These are phyloP conservation scores for Bucco capensis DNA, from an alignment of 2,113 vertebrate species.

Conservation along the genomic window DNA sequence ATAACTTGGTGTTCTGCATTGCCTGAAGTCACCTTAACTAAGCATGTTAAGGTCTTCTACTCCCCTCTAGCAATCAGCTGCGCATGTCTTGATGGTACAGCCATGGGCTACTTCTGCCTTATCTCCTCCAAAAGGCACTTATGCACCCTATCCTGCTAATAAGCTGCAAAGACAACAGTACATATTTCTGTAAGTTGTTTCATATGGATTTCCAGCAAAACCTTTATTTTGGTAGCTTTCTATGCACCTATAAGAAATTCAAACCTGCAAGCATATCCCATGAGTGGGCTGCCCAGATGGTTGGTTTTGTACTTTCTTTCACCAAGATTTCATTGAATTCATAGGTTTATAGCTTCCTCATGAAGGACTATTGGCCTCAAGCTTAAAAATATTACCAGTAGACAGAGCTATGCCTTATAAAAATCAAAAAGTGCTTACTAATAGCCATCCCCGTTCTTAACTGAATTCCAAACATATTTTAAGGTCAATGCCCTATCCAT, in stretches of 20 bases:
- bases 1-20: neutral
- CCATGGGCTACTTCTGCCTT: neutral
- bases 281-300: accelerated
- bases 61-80: neutral
- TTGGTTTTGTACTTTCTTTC: neutral
- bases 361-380: neutral
- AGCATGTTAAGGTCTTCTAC: neutral
- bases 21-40: neutral
- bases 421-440: neutral
- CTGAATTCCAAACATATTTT: neutral
- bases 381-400: neutral
- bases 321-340: neutral
- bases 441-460: neutral
- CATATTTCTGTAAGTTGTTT: neutral
- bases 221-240: neutral
- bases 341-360: neutral
- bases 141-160: neutral
- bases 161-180: neutral
- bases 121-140: neutral
- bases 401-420: neutral
- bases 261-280: accelerated
- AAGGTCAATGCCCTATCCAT: neutral
- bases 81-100: accelerated
- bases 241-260: accelerated
- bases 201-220: neutral